These are phyloP conservation scores for Raja brachyura DNA, from an alignment of 2,113 vertebrate genomes.

Conservation along the genomic window DNA sequence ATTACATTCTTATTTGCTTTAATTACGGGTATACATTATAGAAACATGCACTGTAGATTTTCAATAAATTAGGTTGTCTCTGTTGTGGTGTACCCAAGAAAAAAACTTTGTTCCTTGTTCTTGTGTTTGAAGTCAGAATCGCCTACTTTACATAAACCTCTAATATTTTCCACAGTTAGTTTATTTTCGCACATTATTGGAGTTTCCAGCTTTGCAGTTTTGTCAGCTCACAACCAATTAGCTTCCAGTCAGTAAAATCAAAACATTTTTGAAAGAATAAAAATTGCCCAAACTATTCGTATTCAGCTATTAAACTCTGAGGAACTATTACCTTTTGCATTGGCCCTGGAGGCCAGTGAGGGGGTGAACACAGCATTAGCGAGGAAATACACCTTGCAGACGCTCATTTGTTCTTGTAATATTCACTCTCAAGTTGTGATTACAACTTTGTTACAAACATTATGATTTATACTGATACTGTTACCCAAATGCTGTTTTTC, in stretches of 20 bases:
- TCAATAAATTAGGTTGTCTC: not conserved
- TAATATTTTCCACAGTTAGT: slow-evolving; percentile 19
- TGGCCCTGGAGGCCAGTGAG: slow-evolving; percentile 1
- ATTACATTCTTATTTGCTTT: not conserved
- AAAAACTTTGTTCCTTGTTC: slow-evolving; percentile 7
- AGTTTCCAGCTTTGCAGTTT: slow-evolving; percentile 3
- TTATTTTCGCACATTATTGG: not conserved
- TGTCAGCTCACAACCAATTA: not conserved
- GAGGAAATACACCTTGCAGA: not conserved
- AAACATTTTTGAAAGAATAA: not conserved
- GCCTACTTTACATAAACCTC: not conserved
- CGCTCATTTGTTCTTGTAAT: slow-evolving; percentile 4
- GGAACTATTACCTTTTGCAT: not conserved
- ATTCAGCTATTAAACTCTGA: not conserved
- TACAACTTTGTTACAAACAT: not conserved
- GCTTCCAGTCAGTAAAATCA: not conserved
- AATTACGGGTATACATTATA: not conserved
- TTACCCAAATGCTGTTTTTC: slow-evolving; percentile 21
- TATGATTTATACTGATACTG: slow-evolving; percentile 10
- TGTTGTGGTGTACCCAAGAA: slow-evolving; percentile 10
- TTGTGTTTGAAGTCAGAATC: slow-evolving; percentile 15
- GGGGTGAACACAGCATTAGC: not conserved
- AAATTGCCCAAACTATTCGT: not conserved
- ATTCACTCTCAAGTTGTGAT: not conserved
- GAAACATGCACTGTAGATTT: slow-evolving; percentile 5